Conservation (phyloP, 2,888 invertebrate genomes). For the Gerris lacustris region DNA sequence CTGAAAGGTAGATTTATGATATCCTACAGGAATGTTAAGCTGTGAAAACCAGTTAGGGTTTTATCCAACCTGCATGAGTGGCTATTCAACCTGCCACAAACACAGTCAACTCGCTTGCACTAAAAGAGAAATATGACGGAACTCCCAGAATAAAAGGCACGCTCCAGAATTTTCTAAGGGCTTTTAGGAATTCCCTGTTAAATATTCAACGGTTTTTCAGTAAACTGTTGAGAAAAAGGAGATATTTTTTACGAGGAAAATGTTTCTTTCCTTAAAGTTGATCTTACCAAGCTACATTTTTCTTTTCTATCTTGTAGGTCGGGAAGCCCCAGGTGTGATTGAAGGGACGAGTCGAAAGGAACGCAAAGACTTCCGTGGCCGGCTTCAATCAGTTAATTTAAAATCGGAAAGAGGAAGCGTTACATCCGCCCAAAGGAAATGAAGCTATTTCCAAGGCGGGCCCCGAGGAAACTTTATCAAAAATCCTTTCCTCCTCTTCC, state of each 20-base stretch:
- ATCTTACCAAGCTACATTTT: background rate
- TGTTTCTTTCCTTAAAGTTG: background rate
- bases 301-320: background rate
- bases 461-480: background rate
- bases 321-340: background rate
- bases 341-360: background rate
- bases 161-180: background rate
- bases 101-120: background rate
- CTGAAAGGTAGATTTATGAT: too few species aligned
- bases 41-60: too few species aligned
- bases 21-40: too few species aligned
- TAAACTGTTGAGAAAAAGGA: background rate
- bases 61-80: background rate
- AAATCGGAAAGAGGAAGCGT: slow-evolving; percentile 2
- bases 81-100: slow-evolving; percentile 1
- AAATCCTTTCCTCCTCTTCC: background rate
- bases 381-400: slow-evolving; percentile 5
- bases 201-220: background rate
- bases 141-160: background rate
- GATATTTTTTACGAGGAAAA: background rate
- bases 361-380: background rate
- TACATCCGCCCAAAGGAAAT: background rate
- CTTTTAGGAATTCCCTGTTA: background rate
- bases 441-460: background rate
- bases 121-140: background rate